These are phyloP conservation scores for Hyposoter didymator DNA, from an alignment of 2,888 invertebrate genomes.

Conservation along the genomic window DNA sequence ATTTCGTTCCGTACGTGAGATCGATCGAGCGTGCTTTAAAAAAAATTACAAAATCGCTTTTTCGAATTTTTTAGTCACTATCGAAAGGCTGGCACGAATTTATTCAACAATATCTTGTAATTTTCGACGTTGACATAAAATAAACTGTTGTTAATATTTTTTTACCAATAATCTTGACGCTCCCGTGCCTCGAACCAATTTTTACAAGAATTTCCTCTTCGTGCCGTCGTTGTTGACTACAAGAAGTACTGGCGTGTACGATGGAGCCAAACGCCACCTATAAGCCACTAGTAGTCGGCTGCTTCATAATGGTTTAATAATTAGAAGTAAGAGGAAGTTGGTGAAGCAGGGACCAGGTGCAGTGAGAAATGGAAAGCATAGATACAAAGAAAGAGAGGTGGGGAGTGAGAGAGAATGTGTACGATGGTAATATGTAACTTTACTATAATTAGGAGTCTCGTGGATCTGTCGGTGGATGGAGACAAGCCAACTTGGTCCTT, in stretches of 20 bases:
- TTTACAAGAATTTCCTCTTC: too few relatives aligned
- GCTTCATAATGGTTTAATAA: slow-evolving; percentile 77
- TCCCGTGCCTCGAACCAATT: too few relatives aligned
- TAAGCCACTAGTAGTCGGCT: slow-evolving; percentile 68
- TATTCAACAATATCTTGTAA: too few relatives aligned
- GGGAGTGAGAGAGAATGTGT: slow-evolving; percentile 16
- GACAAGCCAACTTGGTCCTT: slow-evolving; percentile 76
- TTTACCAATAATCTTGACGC: too few relatives aligned
- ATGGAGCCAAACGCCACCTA: slow-evolving; percentile 28
- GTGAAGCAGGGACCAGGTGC: slow-evolving; percentile 27
- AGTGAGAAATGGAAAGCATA: slow-evolving; percentile 52
- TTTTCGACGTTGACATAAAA: too few relatives aligned
- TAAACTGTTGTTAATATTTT: too few relatives aligned
- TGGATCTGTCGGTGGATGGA: slow-evolving; percentile 73
- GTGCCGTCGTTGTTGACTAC: slow-evolving; percentile 13
- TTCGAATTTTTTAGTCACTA: neutral
- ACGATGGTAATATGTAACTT: slow-evolving; percentile 73
- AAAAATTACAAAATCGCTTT: neutral
- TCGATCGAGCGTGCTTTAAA: neutral
- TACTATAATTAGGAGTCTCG: slow-evolving; percentile 77
- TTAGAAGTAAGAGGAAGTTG: slow-evolving; percentile 75
- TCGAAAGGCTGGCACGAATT: too few relatives aligned
- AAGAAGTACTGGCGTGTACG: slow-evolving; percentile 3
- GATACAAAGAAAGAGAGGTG: slow-evolving; percentile 1
- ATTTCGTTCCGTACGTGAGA: neutral